Evolutionary conservation across 2,113 vertebrate species (phyloP).

Genomic region (Brachypodius melanocephalos): DNA sequence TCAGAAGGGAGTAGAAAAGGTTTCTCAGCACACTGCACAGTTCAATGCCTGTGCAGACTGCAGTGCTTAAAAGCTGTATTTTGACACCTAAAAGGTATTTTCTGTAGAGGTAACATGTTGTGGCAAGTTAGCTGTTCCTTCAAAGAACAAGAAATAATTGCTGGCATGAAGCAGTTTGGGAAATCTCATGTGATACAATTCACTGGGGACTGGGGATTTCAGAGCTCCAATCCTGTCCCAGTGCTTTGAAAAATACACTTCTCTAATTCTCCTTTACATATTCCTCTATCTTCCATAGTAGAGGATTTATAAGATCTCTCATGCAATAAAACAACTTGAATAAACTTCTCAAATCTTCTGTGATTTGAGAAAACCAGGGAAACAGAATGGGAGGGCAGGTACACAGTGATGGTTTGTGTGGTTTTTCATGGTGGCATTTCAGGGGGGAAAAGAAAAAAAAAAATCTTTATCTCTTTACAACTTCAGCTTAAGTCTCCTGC

Average conservation of each 20-base stretch:
- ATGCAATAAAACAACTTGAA: neutral
- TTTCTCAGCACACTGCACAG: slow-evolving; percentile 18
- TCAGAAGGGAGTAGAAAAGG: neutral
- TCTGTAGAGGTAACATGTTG: slow-evolving; percentile 41
- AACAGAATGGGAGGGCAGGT: neutral
- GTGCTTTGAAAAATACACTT: neutral
- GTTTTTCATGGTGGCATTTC: neutral
- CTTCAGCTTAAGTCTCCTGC: slow-evolving; percentile 32
- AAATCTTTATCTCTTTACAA: slow-evolving; percentile 33
- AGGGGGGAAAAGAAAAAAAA: neutral
- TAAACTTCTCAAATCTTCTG: neutral
- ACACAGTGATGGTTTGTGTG: neutral
- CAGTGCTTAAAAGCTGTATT: neutral
- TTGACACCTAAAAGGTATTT: neutral
- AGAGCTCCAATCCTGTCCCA: neutral
- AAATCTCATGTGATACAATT: neutral
- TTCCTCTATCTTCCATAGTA: neutral
- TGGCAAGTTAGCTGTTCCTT: slow-evolving; percentile 45
- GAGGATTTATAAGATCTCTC: neutral
- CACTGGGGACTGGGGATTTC: neutral
- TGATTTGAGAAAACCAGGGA: neutral
- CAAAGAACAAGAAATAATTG: slow-evolving; percentile 37
- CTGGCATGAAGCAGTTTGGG: neutral
- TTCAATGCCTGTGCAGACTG: neutral
- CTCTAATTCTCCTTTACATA: slow-evolving; percentile 8